A percentile compares a stretch with the other conserved stretches of the same genome.
phyloP scores from a whole-genome alignment of 2,888 invertebrate genomes.

The Melinaea menophilus region DNA sequence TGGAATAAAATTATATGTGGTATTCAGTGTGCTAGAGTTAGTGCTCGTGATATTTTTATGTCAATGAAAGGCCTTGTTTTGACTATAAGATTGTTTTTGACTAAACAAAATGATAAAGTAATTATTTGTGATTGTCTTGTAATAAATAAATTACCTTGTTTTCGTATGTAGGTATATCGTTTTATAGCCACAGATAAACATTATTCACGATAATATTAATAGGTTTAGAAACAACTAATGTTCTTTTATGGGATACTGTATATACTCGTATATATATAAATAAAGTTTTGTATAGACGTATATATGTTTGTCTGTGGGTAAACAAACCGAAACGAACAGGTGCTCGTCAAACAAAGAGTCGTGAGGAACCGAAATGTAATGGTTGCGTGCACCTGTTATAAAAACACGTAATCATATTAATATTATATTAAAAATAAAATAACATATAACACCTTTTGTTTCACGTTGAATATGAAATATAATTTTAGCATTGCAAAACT shows the following conservation, averaged over 20 bases:
- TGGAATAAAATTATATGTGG: no score
- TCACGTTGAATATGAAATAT: neutral
- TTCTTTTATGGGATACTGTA: neutral
- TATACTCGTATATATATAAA: neutral
- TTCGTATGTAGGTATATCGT: no score
- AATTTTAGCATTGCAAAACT: slow-evolving; percentile 18
- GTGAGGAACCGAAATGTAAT: slow-evolving; percentile 10
- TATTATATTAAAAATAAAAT: neutral
- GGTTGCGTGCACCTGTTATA: slow-evolving; percentile 10
- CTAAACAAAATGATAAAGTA: no score
- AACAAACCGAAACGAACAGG: slow-evolving; percentile 3
- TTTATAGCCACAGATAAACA: no score
- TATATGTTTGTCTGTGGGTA: neutral
- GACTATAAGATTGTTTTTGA: no score
- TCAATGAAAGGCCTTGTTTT: no score
- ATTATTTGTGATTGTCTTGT: no score
- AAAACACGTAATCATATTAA: slow-evolving; percentile 3
- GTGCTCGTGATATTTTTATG: no score
- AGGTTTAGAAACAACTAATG: no score
- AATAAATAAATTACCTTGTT: no score
- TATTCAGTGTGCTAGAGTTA: no score
- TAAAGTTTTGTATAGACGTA: neutral
- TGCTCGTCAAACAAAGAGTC: slow-evolving; percentile 6
- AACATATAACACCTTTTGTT: neutral
- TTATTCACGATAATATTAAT: no score